A percentile compares a stretch with the other conserved stretches of the same genome.
These are phyloP conservation scores for Aporophyla lueneburgensis DNA, from an alignment of 2,888 invertebrate genomes.

Conservation along the genomic window DNA sequence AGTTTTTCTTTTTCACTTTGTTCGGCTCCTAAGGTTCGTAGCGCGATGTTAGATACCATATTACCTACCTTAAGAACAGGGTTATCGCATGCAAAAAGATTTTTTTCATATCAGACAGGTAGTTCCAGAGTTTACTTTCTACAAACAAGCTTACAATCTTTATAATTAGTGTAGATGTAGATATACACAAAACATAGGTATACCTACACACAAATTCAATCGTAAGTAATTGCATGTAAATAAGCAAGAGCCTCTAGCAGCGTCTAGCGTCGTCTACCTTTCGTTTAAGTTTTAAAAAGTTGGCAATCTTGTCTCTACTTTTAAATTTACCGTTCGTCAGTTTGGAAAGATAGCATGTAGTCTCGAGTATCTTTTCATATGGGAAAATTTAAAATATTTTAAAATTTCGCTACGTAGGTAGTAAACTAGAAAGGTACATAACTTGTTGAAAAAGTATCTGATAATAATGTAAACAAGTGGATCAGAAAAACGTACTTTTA, in stretches of 20 bases:
- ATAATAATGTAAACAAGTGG: background rate
- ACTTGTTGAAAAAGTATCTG: background rate
- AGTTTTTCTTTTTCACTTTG: too few relatives aligned
- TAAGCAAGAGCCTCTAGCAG: background rate
- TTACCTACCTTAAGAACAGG: too few relatives aligned
- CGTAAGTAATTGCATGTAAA: conserved; percentile 4
- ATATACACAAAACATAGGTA: background rate
- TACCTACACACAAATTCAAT: conserved; percentile 5
- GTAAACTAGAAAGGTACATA: background rate
- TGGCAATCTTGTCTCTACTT: conserved; percentile 25
- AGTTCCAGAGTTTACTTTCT: too few relatives aligned
- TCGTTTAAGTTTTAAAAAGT: conserved; percentile 31
- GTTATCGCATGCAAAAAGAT: too few relatives aligned
- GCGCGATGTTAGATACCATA: too few relatives aligned
- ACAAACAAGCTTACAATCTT: too few relatives aligned
- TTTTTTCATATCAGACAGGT: too few relatives aligned
- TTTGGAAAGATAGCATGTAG: conserved; percentile 32
- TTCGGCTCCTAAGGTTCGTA: too few relatives aligned
- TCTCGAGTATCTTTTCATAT: conserved; percentile 6
- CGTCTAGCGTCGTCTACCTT: background rate
- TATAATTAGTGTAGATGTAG: too few relatives aligned
- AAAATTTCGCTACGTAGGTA: background rate
- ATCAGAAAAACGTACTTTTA: background rate
- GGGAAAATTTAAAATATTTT: conserved; percentile 19
- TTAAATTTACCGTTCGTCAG: conserved; percentile 44